Base-by-base conservation (phyloP, 2,888 invertebrate species). In the Nasonia oneida region DNA sequence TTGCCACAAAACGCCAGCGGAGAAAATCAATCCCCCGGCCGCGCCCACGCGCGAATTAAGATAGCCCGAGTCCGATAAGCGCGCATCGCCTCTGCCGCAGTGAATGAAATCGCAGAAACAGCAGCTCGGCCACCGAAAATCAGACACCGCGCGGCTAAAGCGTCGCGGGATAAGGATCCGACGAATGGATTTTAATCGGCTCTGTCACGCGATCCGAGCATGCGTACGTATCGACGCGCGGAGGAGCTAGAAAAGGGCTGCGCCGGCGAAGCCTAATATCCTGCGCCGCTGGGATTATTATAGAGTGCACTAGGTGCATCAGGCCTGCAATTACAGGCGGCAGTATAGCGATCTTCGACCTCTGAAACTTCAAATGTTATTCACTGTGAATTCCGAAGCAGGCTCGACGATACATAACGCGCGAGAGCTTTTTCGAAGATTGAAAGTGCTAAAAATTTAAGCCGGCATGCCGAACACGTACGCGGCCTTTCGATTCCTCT, bases 151-250 rank as follows among this genome's bases (percentile, higher is more conserved):
- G 29, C 29, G 71, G 33, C 29, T 61, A 61, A 61, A 61, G 23
- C 61, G 61, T 61, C 33, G 37, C 18, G 15, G 71, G 71, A 71
- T 39, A 71, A 71, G 42, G n/a, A 39, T 37, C 71, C 39, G 23
- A n/a, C 57, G 67, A 29, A 39, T 70, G 77, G 77, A 83, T 77
- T 77, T 83, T 77, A 77, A 83, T 83, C 70, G 83, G 15, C 8
- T 42, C 29, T 57, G 77, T 67, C 83, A 83, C 83, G 83, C 83
- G 71, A 83, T 37, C 8, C 15, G 12, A 5, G 37, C 6, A 3
- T 10, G 23, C 23, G n/a, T 61, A 61, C 4, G 6, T 61, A n/a
- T 18, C 15, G 39, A 18, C 37, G 37, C 37, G 37, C 4, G 77
- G 42, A 29, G 23, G 39, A 29, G 37, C 10, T n/a, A n/a, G 73